Conservation (phyloP, 1,140 invertebrate genomes). For the Callitettix versicolor region DNA sequence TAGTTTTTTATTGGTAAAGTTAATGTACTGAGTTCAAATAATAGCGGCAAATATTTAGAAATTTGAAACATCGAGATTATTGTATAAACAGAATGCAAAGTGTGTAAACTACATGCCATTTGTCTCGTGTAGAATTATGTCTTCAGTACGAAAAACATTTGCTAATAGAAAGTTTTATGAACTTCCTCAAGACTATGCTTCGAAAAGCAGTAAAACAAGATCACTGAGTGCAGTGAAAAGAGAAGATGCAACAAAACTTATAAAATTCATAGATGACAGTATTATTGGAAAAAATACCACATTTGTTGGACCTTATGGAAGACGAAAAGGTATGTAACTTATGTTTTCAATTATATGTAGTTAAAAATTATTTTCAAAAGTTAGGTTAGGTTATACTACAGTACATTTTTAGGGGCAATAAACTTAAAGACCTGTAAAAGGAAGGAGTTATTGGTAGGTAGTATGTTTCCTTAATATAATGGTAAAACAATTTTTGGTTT, state of each 20-base stretch:
- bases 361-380: too few species aligned
- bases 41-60: background rate
- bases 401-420: too few species aligned
- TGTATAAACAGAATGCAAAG: background rate
- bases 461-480: too few species aligned
- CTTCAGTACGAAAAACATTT: constrained; percentile 31
- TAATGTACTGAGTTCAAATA: too few species aligned
- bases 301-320: constrained; percentile 69
- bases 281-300: constrained; percentile 66
- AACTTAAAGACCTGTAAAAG: too few species aligned
- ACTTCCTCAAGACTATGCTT: constrained; percentile 36
- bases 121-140: constrained; percentile 17
- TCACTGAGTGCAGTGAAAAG: constrained; percentile 35
- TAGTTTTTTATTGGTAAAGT: background rate
- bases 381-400: too few species aligned
- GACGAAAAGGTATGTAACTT: constrained; percentile 55
- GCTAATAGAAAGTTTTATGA: constrained; percentile 40
- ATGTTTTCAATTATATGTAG: background rate
- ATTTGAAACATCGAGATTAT: background rate
- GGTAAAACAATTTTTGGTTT: too few species aligned
- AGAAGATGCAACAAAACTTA: constrained; percentile 53
- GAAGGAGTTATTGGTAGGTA: too few species aligned
- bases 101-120: constrained; percentile 4
- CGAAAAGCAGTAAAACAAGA: constrained; percentile 19
- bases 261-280: constrained; percentile 69